A percentile compares a stretch with the other conserved stretches of the same genome.
phyloP scores from a whole-genome alignment of 2,113 vertebrate species.

The Romanogobio albipinnatus region DNA sequence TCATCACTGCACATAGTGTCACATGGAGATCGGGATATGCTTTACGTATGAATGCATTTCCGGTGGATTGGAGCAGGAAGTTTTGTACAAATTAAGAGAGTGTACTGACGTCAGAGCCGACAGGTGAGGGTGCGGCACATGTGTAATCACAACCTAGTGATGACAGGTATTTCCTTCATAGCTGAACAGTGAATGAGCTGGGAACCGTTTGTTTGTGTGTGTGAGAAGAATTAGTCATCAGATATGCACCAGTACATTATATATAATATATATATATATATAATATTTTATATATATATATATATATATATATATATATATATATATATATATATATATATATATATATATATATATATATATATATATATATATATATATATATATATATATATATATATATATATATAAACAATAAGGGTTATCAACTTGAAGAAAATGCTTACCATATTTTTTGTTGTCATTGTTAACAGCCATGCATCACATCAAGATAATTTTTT shows the following conservation, averaged over 20 bases:
- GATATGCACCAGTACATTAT: background rate
- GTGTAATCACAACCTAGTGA: constrained; percentile 62
- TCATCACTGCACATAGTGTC: background rate
- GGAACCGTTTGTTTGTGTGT: constrained; percentile 3
- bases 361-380: no score
- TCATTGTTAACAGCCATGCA: background rate
- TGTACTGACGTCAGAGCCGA: constrained; percentile 34
- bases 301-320: no score
- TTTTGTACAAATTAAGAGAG: background rate
- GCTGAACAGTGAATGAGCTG: background rate
- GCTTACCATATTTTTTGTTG: background rate
- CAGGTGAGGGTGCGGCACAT: constrained; percentile 69
- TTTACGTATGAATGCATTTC: background rate
- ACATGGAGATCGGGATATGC: background rate
- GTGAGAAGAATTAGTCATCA: background rate
- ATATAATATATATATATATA: no score
- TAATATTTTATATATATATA: no score
- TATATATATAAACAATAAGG: no score
- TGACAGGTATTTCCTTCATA: constrained; percentile 69
- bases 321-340: no score
- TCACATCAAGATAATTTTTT: background rate
- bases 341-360: no score
- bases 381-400: no score
- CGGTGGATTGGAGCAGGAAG: constrained; percentile 8
- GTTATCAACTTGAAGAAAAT: background rate